These are phyloP conservation scores for Atrichornis clamosus DNA, from an alignment of 2,113 vertebrate species.

Conservation along the genomic window DNA sequence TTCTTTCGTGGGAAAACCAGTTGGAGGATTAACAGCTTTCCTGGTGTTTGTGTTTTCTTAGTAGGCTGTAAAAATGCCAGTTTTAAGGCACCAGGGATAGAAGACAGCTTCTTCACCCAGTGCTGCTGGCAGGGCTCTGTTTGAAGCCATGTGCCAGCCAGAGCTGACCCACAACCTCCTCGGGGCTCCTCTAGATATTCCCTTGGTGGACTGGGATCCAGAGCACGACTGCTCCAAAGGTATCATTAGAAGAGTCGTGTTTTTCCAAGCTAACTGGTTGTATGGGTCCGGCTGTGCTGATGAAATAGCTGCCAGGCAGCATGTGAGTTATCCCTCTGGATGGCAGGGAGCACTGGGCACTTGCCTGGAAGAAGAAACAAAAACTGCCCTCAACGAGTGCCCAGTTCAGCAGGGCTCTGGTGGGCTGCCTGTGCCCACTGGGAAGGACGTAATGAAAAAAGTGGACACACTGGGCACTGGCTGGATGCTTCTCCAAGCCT, in stretches of 20 bases:
- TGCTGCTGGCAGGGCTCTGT: neutral
- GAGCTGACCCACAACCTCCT: neutral
- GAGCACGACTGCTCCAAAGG: constrained; percentile 19
- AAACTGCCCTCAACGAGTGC: neutral
- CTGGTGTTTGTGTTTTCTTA: neutral
- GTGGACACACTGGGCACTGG: accelerated
- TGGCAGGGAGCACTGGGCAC: neutral
- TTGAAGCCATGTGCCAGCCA: neutral
- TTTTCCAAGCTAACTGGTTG: constrained; percentile 63
- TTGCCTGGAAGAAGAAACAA: neutral
- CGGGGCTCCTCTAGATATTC: neutral
- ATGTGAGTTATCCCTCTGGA: constrained; percentile 43
- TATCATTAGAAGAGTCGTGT: constrained; percentile 56
- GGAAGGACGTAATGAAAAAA: neutral
- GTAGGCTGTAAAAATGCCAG: neutral
- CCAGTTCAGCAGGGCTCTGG: neutral
- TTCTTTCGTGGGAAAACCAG: neutral
- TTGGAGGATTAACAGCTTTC: neutral
- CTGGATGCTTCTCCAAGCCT: neutral
- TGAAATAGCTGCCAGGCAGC: constrained; percentile 16
- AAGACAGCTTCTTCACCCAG: neutral
- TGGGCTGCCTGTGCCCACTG: neutral
- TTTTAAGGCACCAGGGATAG: neutral
- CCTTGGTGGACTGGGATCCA: neutral
- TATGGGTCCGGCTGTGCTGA: constrained; percentile 29